Evolutionary conservation across 2,888 invertebrate genomes (phyloP).

Genomic region (Ophioninae sp.): DNA sequence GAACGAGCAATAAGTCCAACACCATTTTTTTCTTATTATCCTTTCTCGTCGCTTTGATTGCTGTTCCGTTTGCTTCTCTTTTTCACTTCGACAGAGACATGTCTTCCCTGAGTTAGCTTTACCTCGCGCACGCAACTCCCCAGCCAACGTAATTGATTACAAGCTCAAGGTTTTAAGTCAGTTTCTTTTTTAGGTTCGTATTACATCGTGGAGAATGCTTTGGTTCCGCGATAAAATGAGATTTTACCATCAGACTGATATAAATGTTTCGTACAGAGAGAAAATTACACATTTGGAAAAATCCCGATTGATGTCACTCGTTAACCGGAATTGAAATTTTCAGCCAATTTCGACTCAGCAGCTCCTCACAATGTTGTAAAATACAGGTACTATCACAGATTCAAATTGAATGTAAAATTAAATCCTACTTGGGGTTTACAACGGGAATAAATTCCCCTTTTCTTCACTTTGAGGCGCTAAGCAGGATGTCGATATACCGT

Average conservation of each 20-base stretch:
- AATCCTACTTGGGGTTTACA: no score
- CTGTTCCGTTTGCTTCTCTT: background rate
- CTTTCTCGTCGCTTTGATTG: background rate
- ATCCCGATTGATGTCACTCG: no score
- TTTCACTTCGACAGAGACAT: background rate
- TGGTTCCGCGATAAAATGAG: background rate
- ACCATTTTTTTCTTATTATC: constrained; percentile 40
- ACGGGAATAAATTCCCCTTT: no score
- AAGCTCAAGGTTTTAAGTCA: background rate
- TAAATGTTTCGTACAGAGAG: background rate
- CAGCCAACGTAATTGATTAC: background rate
- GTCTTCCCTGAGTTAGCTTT: background rate
- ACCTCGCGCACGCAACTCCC: background rate
- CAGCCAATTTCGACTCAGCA: no score
- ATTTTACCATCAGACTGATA: background rate
- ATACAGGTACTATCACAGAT: no score
- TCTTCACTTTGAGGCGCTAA: no score
- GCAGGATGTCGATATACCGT: no score
- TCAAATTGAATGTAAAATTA: no score
- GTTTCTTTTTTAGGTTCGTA: background rate
- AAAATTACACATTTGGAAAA: no score
- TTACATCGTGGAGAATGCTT: background rate
- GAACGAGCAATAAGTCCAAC: background rate
- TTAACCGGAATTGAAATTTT: no score
- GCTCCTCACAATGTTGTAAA: no score